Percentiles rank a stretch among this genome's conserved stretches.
Conservation (phyloP, 1,140 invertebrate species). For the Halictus rubicundus region DNA sequence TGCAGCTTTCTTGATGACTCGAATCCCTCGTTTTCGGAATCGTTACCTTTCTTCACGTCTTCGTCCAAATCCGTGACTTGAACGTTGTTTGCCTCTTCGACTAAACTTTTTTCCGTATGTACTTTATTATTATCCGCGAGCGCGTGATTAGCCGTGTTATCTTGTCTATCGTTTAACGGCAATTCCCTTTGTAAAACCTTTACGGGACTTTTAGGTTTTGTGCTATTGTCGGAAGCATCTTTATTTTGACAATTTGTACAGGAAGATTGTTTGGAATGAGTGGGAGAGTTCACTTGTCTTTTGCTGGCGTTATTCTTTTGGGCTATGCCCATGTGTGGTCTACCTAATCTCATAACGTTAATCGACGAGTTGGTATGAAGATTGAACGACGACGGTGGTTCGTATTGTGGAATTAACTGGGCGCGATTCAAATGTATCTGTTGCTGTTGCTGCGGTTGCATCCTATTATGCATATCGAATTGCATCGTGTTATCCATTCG, state of each 20-base stretch:
- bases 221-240: slow-evolving; percentile 25
- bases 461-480: slow-evolving; percentile 47
- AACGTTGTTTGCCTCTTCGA: slow-evolving; percentile 54
- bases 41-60: slow-evolving; percentile 53
- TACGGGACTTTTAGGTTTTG: slow-evolving; percentile 63
- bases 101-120: slow-evolving; percentile 9
- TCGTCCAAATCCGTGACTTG: slow-evolving; percentile 70
- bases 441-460: slow-evolving; percentile 58
- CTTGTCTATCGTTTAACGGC: slow-evolving; percentile 31
- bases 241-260: slow-evolving; percentile 60
- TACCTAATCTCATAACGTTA: slow-evolving; percentile 45
- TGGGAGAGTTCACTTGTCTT: slow-evolving; percentile 65
- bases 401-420: slow-evolving; percentile 58
- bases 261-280: slow-evolving; percentile 56
- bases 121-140: slow-evolving; percentile 34
- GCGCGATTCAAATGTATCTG: slow-evolving; percentile 61
- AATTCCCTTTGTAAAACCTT: slow-evolving; percentile 64
- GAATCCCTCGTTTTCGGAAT: background rate
- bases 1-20: slow-evolving; percentile 16
- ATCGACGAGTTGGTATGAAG: slow-evolving; percentile 24
- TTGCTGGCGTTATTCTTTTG: slow-evolving; percentile 66
- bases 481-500: slow-evolving; percentile 64
- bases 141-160: slow-evolving; percentile 40
- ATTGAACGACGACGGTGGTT: slow-evolving; percentile 47
- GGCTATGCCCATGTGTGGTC: slow-evolving; percentile 61